Evolutionary conservation across 2,888 invertebrate species (phyloP).

Genomic region (Acanthosoma haemorrhoidale): DNA sequence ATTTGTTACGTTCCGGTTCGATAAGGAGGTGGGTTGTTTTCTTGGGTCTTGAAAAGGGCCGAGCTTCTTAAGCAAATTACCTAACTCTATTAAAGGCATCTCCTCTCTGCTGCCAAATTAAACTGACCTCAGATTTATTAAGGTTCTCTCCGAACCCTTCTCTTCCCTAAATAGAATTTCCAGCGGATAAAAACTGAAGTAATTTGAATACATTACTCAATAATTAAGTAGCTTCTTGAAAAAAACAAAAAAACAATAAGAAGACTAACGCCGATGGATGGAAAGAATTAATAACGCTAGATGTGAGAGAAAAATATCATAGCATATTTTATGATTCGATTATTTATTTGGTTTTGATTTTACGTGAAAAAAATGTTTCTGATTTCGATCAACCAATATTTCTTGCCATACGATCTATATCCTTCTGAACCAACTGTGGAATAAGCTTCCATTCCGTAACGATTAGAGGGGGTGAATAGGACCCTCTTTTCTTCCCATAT

Average conservation of each 20-base stretch:
- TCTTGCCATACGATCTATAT: too few species aligned
- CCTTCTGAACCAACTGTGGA: too few species aligned
- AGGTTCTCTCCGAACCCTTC: neutral
- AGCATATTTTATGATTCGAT: too few species aligned
- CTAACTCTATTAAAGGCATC: constrained; percentile 14
- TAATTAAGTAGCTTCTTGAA: neutral
- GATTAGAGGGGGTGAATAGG: too few species aligned
- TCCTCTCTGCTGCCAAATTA: constrained; percentile 11
- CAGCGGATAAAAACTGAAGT: constrained; percentile 1
- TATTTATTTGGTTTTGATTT: too few species aligned
- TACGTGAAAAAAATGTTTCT: too few species aligned
- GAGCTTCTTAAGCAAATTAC: constrained; percentile 18
- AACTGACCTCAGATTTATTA: constrained; percentile 21
- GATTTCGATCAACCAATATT: too few species aligned
- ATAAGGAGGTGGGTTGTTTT: neutral
- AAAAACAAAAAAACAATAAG: neutral
- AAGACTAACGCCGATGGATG: neutral
- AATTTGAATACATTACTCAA: constrained; percentile 10
- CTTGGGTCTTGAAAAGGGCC: neutral
- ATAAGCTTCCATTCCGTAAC: too few species aligned
- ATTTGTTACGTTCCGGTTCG: neutral
- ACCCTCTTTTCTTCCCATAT: too few species aligned
- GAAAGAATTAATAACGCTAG: too few species aligned
- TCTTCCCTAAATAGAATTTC: constrained; percentile 1
- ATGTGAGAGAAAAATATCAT: too few species aligned